Evolutionary conservation across 2,888 invertebrate species (phyloP), one percentile per base, ranked within the genome.

Genomic region (Sycophila texana): DNA sequence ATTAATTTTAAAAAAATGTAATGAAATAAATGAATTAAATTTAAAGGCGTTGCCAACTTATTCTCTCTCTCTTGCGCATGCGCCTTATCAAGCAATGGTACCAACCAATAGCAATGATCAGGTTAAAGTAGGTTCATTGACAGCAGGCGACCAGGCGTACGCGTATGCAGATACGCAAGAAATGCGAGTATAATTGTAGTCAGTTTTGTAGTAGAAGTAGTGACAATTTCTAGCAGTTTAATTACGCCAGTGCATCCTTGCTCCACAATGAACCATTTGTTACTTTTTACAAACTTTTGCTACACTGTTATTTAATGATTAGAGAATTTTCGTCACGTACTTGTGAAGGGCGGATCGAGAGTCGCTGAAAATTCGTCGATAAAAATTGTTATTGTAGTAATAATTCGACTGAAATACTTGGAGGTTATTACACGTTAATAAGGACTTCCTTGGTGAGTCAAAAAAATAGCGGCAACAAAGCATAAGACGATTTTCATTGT

Each of bases 361-460:
- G 10, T 20, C 1, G 5, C 5, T 49, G 7, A 63, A 14, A 55
- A 16, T 63, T 49, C 2, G 1, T 1, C 10, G 49, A 14, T 39
- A 13, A 20, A 61, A 53, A 51, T 18, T 72, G 20, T n/a, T 4
- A 13, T 55, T 30, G 13, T 14, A 20, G n/a, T n/a, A n/a, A 16
- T 18, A 14, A 30, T 16, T 22, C 39, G 61, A 61, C 60, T 58
- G 67, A 26, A 4, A 18, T 47, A 4, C 39, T 63, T 68, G 20
- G 58, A 77, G 76, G 80, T 80, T 80, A 80, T 22, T 74, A 61
- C 51, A 26, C 49, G 14, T 67, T 61, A 76, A 77, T 63, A 77
- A 61, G 61, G 18, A 47, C 74, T 80, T 73, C 61, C 58, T 74
- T 18, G 65, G 72, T 80, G 57, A 63, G 72, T 73, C 63, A 65